A percentile compares a stretch with the other conserved stretches of the same genome.
phyloP scores from a whole-genome alignment of 2,113 vertebrate genomes.

The Chiloscyllium plagiosum region DNA sequence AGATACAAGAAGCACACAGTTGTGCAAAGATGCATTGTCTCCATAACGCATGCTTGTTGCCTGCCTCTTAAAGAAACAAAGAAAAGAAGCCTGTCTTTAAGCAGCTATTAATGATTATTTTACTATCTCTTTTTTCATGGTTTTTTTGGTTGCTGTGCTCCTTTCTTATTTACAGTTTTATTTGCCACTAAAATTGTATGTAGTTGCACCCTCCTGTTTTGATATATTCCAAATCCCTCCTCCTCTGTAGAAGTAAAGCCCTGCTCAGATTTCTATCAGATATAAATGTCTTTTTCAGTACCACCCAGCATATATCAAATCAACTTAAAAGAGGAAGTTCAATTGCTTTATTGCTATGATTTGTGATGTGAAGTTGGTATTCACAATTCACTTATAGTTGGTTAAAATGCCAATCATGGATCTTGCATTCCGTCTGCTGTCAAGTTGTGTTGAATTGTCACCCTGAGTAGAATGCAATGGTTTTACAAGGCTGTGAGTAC shows the following conservation, averaged over 20 bases:
- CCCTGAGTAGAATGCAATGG: constrained; percentile 52
- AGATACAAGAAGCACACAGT: not conserved
- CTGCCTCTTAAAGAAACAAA: not conserved
- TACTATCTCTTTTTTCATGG: not conserved
- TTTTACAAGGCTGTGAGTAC: constrained; percentile 48
- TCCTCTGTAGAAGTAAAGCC: constrained; percentile 33
- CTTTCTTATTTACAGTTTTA: not conserved
- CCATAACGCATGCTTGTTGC: not conserved
- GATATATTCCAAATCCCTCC: not conserved
- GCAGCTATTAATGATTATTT: not conserved
- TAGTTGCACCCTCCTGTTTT: not conserved
- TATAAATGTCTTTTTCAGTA: constrained; percentile 49
- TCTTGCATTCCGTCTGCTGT: constrained; percentile 58
- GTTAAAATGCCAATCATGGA: constrained; percentile 59
- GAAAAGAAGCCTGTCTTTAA: not conserved
- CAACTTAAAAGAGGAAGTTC: constrained; percentile 53
- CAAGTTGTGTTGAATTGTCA: constrained; percentile 52
- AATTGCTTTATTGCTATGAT: constrained; percentile 54
- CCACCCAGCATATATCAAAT: constrained; percentile 51
- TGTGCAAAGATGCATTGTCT: not conserved
- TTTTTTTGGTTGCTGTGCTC: not conserved
- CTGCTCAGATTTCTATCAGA: constrained; percentile 49
- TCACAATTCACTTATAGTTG: constrained; percentile 59
- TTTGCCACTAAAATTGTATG: not conserved
- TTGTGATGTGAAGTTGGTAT: constrained; percentile 58